Evolutionary conservation across 2,113 vertebrate genomes (phyloP).

Genomic region (Dinomys branickii): DNA sequence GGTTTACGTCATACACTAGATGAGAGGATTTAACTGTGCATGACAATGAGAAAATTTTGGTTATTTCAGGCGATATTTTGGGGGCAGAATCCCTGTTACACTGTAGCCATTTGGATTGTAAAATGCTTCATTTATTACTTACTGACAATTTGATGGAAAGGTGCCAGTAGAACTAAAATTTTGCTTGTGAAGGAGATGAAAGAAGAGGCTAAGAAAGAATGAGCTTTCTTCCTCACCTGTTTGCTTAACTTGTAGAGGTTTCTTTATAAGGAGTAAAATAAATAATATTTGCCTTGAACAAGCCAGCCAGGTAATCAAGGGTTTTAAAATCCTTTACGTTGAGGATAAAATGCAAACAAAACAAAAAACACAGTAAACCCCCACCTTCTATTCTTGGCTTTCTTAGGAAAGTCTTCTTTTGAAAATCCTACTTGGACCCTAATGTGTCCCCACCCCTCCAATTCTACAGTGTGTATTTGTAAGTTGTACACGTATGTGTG

Average conservation of each 20-base stretch:
- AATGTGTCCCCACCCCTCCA: neutral
- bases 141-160: neutral
- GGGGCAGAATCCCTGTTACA: neutral
- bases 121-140: conserved; percentile 39
- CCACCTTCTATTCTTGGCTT: neutral
- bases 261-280: conserved; percentile 26
- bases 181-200: conserved; percentile 23
- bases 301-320: neutral
- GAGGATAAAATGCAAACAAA: conserved; percentile 29
- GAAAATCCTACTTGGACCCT: conserved; percentile 3
- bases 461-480: neutral
- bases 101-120: conserved; percentile 13
- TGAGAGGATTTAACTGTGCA: conserved; percentile 5
- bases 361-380: neutral
- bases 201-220: neutral
- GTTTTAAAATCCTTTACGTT: conserved; percentile 12
- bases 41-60: conserved; percentile 34
- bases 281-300: conserved; percentile 36
- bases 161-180: conserved; percentile 29
- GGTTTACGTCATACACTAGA: neutral
- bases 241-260: conserved; percentile 24
- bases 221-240: neutral
- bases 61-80: conserved; percentile 44
- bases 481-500: neutral
- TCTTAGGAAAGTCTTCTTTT: conserved; percentile 32